Evolutionary conservation across 2,113 vertebrate species (phyloP).

Genomic region (Silurus asotus): DNA sequence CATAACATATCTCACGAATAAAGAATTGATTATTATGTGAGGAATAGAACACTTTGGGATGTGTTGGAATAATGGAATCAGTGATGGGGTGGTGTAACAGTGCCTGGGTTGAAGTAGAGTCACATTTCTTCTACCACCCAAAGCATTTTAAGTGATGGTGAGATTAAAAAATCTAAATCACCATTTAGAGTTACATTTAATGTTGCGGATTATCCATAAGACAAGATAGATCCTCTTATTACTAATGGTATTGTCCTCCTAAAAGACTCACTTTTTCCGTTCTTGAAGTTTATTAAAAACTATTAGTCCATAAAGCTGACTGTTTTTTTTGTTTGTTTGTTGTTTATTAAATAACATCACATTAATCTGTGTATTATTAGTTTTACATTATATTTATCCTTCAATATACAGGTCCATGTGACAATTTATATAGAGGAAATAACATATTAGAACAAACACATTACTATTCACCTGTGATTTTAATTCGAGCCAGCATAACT

Average conservation of each 20-base stretch:
- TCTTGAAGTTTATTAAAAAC: no score
- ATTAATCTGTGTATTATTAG: not conserved
- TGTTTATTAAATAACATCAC: not conserved
- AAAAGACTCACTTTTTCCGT: no score
- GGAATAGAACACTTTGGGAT: not conserved
- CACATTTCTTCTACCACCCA: not conserved
- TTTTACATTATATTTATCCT: not conserved
- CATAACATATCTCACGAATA: not conserved
- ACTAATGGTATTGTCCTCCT: no score
- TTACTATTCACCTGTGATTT: not conserved
- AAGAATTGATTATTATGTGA: not conserved
- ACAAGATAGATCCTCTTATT: not conserved
- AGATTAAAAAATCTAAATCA: not conserved
- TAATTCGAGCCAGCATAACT: not conserved
- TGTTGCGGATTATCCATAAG: not conserved
- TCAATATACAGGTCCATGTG: not conserved
- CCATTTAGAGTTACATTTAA: not conserved
- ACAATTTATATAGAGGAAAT: not conserved
- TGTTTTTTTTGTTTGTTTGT: no score
- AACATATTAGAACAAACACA: not conserved
- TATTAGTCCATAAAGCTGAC: no score
- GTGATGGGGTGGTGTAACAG: not conserved
- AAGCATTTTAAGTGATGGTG: no score
- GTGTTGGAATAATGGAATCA: not conserved
- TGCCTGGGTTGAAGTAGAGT: not conserved